phyloP scores from a whole-genome alignment of 1,140 invertebrate genomes.

The Berghia stephanieae region DNA sequence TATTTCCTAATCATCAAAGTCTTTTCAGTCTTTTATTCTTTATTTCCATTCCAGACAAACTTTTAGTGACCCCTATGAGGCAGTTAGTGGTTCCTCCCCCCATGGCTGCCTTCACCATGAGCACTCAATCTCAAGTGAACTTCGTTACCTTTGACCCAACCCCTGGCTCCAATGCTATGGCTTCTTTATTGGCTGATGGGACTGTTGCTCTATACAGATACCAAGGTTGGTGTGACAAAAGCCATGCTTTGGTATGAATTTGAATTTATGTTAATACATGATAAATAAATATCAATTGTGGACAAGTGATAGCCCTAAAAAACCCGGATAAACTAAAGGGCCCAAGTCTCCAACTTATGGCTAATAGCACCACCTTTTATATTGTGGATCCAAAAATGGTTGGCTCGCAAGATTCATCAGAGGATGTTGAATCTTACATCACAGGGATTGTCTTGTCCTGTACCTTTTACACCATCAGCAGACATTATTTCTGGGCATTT shows the following conservation, averaged over 20 bases:
- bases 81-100: slow-evolving; percentile 83
- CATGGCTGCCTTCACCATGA: slow-evolving; percentile 76
- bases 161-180: slow-evolving; percentile 42
- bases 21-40: no score
- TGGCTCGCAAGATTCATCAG: no score
- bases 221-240: slow-evolving; percentile 25
- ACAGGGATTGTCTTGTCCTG: background rate
- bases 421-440: no score
- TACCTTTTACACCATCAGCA: background rate
- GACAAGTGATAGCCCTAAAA: no score
- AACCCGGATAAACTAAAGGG: no score
- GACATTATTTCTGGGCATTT: background rate
- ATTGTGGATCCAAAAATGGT: no score
- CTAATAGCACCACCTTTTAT: no score
- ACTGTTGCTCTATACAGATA: slow-evolving; percentile 47
- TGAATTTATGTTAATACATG: background rate
- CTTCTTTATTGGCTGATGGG: slow-evolving; percentile 46
- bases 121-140: slow-evolving; percentile 70
- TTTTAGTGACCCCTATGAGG: slow-evolving; percentile 79
- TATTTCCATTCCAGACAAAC: slow-evolving; percentile 65
- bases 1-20: no score
- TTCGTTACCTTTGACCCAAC: slow-evolving; percentile 71
- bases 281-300: no score
- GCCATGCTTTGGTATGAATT: background rate
- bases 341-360: no score